phyloP scores from a whole-genome alignment of 1,140 invertebrate genomes.

The Bombus haemorrhoidalis region DNA sequence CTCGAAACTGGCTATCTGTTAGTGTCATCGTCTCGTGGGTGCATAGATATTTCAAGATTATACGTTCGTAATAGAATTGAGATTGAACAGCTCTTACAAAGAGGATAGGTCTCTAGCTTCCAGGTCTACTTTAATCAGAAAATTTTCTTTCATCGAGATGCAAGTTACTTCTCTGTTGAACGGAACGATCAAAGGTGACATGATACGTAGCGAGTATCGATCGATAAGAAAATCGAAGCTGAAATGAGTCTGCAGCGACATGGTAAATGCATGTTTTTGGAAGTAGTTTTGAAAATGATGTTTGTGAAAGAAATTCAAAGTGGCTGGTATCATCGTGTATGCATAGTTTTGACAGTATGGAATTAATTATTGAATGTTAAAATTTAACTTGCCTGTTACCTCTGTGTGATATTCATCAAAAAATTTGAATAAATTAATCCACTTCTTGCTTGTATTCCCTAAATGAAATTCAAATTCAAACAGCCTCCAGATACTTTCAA shows the following conservation, averaged over 20 bases:
- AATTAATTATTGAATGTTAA: no score
- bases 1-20: conserved; percentile 1
- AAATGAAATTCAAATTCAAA: not conserved
- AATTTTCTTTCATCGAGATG: not conserved
- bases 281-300: not conserved
- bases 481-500: not conserved
- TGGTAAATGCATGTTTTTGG: not conserved
- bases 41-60: not conserved
- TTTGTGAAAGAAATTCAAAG: not conserved
- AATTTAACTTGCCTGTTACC: not conserved
- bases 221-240: not conserved
- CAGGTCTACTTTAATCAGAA: conserved; percentile 26
- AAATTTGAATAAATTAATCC: not conserved
- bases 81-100: not conserved
- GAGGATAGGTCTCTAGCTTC: no score
- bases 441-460: not conserved
- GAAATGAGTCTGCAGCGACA: not conserved
- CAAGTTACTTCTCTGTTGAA: not conserved
- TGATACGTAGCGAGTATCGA: not conserved
- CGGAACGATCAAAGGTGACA: not conserved
- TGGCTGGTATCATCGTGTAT: not conserved
- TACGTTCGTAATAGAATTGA: not conserved
- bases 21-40: not conserved
- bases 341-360: no score
- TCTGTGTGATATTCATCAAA: not conserved